Percentiles rank a stretch among this genome's conserved stretches.
These are phyloP conservation scores for Heterocephalus glaber DNA, from an alignment of 2,113 vertebrate species.

Conservation along the genomic window DNA sequence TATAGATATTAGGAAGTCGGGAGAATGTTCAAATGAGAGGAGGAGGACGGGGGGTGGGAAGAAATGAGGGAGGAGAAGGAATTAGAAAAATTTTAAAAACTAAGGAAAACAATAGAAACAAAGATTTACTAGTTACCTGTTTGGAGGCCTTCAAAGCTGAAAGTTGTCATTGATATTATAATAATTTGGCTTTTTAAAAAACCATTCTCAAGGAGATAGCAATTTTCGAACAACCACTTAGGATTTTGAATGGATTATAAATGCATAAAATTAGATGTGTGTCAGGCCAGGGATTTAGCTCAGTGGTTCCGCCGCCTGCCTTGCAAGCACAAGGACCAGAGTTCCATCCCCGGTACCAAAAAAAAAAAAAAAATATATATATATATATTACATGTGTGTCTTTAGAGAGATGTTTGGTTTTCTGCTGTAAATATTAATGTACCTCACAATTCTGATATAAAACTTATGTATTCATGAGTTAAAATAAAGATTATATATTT, in stretches of 20 bases:
- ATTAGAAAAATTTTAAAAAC: background rate
- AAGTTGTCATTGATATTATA: background rate
- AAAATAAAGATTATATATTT: background rate
- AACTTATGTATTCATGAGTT: background rate
- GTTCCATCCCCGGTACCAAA: too few relatives aligned
- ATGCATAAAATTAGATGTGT: background rate
- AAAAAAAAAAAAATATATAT: background rate
- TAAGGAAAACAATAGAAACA: background rate
- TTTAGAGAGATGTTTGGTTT: background rate
- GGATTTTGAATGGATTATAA: background rate
- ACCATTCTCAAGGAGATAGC: background rate
- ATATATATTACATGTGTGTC: background rate
- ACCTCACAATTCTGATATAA: background rate
- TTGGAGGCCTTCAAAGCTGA: background rate
- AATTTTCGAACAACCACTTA: background rate
- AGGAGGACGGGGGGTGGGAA: background rate
- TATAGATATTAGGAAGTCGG: background rate
- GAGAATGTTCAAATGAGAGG: background rate
- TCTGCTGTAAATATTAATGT: background rate
- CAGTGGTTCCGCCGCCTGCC: too few relatives aligned
- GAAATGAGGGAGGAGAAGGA: too few relatives aligned
- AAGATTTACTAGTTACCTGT: background rate
- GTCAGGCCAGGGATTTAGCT: slow-evolving; percentile 81
- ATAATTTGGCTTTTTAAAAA: too few relatives aligned
- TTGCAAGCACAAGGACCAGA: too few relatives aligned